Percentiles rank a stretch among this genome's conserved stretches.
These are phyloP conservation scores for Knipowitschia caucasica DNA, from an alignment of 2,797 vertebrate genomes.

Conservation along the genomic window DNA sequence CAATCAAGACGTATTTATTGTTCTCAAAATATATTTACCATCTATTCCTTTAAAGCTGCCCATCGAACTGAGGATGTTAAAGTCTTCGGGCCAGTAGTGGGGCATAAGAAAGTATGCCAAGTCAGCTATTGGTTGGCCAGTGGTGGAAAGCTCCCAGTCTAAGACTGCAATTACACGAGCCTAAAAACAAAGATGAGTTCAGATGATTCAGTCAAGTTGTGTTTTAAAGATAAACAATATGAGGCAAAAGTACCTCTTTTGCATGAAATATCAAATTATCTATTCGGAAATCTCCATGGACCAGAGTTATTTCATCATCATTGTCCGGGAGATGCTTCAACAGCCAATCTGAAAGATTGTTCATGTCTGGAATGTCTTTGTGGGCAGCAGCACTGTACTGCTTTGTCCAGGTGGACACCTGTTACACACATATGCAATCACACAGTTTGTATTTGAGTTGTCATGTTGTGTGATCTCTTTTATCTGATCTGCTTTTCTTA, in stretches of 20 bases:
- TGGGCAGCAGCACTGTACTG: constrained; percentile 86
- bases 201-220: background rate
- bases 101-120: constrained; percentile 80
- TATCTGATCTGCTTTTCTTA: constrained; percentile 41
- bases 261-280: constrained; percentile 93
- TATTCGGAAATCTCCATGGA: constrained; percentile 90
- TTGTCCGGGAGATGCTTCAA: constrained; percentile 79
- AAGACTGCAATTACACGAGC: constrained; percentile 86
- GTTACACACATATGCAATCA: constrained; percentile 4
- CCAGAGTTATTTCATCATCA: constrained; percentile 80
- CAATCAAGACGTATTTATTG: background rate
- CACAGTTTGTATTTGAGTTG: background rate
- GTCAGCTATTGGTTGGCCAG: constrained; percentile 86
- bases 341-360: constrained; percentile 84
- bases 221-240: background rate
- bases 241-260: constrained; percentile 76
- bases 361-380: constrained; percentile 83
- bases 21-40: constrained; percentile 65
- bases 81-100: constrained; percentile 73
- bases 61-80: constrained; percentile 46
- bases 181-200: constrained; percentile 57
- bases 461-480: background rate
- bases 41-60: constrained; percentile 61
- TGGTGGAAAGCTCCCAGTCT: constrained; percentile 94
- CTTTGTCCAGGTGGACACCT: constrained; percentile 93